These are phyloP conservation scores for Eptesicus fuscus DNA, from an alignment of 2,113 vertebrate species.

Conservation along the genomic window DNA sequence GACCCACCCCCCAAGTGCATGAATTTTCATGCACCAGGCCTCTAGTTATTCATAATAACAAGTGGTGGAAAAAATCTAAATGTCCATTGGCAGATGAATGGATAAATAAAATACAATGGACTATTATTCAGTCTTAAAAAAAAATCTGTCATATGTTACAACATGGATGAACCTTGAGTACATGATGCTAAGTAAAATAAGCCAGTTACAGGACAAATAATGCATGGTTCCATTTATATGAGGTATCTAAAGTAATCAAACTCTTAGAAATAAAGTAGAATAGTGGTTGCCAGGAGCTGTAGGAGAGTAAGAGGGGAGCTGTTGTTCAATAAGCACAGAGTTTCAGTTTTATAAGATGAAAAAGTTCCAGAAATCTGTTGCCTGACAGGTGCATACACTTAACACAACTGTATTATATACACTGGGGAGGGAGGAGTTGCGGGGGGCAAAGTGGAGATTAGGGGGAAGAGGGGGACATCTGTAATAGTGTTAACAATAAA, in stretches of 20 bases:
- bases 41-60: not conserved
- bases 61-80: not conserved
- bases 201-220: not conserved
- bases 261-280: not conserved
- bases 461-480: not conserved
- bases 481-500: not conserved
- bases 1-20: too few species aligned
- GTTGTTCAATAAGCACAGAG: not conserved
- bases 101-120: not conserved
- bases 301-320: not conserved
- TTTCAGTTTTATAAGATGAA: constrained; percentile 5
- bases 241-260: not conserved
- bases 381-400: not conserved
- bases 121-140: not conserved
- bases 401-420: not conserved
- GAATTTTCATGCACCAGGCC: too few species aligned
- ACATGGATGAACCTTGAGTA: not conserved
- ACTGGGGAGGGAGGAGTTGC: not conserved
- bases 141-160: not conserved
- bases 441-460: too few species aligned
- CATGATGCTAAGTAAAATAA: not conserved
- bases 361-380: not conserved
- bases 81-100: not conserved
- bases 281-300: not conserved
- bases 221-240: not conserved